phyloP scores from a whole-genome alignment of 2,113 vertebrate species.

The Gallinago media region DNA sequence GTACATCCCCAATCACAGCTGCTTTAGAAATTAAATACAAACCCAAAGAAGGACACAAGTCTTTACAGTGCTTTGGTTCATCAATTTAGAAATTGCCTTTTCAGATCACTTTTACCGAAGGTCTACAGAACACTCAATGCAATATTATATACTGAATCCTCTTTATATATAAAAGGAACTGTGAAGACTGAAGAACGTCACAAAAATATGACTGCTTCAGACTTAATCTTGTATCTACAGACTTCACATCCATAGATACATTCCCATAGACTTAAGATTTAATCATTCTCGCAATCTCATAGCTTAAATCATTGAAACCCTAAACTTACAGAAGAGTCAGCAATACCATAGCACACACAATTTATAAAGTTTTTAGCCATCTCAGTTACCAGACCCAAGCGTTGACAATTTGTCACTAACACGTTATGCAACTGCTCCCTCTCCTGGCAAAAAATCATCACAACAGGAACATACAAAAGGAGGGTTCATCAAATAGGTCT shows the following conservation, averaged over 20 bases:
- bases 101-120: neutral
- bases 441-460: conserved; percentile 25
- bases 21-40: neutral
- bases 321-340: neutral
- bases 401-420: neutral
- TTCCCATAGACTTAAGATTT: neutral
- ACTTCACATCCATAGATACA: neutral
- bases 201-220: neutral
- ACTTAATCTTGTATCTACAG: neutral
- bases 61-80: neutral
- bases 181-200: neutral
- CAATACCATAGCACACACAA: neutral
- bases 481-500: neutral
- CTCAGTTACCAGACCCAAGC: neutral
- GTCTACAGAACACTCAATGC: neutral
- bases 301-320: neutral
- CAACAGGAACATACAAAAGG: neutral
- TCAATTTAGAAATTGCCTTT: neutral
- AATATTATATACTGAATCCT: neutral
- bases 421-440: conserved; percentile 36
- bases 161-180: neutral
- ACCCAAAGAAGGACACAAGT: neutral
- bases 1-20: neutral
- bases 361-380: neutral
- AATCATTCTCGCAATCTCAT: neutral